phyloP scores from a whole-genome alignment of 2,888 invertebrate species.

The Clanis bilineata region DNA sequence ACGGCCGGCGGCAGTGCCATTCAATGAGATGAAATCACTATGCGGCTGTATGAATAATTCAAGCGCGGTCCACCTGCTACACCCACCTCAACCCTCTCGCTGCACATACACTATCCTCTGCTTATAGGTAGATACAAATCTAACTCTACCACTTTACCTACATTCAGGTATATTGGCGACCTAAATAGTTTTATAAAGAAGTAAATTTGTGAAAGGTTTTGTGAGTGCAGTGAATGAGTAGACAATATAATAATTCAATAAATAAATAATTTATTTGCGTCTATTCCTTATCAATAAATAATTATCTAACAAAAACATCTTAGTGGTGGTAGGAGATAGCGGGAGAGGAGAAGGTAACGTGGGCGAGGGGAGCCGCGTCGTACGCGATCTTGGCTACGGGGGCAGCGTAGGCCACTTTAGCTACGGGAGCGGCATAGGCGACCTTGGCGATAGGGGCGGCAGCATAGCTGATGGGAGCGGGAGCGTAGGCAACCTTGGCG shows the following conservation, averaged over 20 bases:
- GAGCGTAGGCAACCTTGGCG: slow-evolving; percentile 28
- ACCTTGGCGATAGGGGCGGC: slow-evolving; percentile 43
- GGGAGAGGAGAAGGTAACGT: slow-evolving; percentile 64
- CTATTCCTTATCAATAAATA: slow-evolving; percentile 44
- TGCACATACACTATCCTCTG: slow-evolving; percentile 30
- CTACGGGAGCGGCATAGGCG: slow-evolving; percentile 37
- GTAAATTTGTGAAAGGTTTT: no score
- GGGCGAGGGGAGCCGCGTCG: slow-evolving; percentile 45
- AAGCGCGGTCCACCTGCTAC: slow-evolving; percentile 60
- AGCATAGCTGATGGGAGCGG: slow-evolving; percentile 39
- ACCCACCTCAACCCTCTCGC: slow-evolving; percentile 33
- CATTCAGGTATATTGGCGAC: no score
- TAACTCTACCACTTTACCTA: no score
- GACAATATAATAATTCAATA: slow-evolving; percentile 19
- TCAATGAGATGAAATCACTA: slow-evolving; percentile 82
- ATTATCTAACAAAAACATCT: slow-evolving; percentile 39
- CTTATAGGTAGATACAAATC: no score
- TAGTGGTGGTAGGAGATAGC: slow-evolving; percentile 69
- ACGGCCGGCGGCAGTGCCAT: slow-evolving; percentile 67
- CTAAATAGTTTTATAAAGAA: no score
- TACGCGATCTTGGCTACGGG: slow-evolving; percentile 29
- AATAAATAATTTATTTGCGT: slow-evolving; percentile 39
- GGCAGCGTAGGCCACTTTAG: slow-evolving; percentile 35
- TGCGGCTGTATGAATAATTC: slow-evolving; percentile 80
- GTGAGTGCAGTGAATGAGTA: slow-evolving; percentile 17